Evolutionary conservation across 2,888 invertebrate genomes (phyloP).

Genomic region (Erebia palarica): DNA sequence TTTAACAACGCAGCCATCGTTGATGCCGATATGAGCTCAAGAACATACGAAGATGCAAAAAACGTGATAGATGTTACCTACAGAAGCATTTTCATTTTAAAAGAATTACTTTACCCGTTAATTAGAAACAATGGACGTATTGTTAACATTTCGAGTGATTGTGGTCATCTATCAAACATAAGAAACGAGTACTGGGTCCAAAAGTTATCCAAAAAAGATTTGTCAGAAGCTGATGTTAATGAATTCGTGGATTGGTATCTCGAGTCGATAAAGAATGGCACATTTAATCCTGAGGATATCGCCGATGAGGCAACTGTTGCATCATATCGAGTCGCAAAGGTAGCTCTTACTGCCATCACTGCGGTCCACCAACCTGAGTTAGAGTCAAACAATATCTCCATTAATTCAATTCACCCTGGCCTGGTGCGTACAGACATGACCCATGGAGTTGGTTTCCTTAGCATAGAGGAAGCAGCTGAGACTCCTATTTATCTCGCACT

Average conservation of each 20-base stretch:
- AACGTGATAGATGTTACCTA: conserved; percentile 86
- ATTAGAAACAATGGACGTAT: conserved; percentile 86
- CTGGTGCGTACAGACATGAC: conserved; percentile 91
- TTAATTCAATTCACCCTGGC: conserved; percentile 88
- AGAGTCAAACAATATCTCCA: conserved; percentile 78
- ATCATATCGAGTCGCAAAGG: conserved; percentile 87
- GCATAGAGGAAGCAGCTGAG: conserved; percentile 79
- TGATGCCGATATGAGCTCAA: conserved; percentile 18
- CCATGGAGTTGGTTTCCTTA: conserved; percentile 80
- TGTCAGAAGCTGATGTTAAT: conserved; percentile 57
- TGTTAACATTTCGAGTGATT: conserved; percentile 87
- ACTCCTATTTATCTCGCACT: conserved; percentile 80
- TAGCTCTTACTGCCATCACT: conserved; percentile 86
- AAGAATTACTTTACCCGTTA: conserved; percentile 85
- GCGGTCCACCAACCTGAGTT: conserved; percentile 85
- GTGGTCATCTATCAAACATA: conserved; percentile 83
- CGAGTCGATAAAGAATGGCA: conserved; percentile 58
- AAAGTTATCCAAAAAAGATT: conserved; percentile 54
- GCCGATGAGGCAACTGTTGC: conserved; percentile 58
- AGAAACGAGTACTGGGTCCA: conserved; percentile 70
- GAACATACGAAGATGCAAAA: conserved; percentile 71
- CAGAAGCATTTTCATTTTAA: conserved; percentile 82
- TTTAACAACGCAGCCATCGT: conserved; percentile 86
- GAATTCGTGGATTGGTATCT: conserved; percentile 85
- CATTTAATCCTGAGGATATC: conserved; percentile 50